Conservation (phyloP, 2,797 vertebrate species). For the Sebastes taczanowskii region DNA sequence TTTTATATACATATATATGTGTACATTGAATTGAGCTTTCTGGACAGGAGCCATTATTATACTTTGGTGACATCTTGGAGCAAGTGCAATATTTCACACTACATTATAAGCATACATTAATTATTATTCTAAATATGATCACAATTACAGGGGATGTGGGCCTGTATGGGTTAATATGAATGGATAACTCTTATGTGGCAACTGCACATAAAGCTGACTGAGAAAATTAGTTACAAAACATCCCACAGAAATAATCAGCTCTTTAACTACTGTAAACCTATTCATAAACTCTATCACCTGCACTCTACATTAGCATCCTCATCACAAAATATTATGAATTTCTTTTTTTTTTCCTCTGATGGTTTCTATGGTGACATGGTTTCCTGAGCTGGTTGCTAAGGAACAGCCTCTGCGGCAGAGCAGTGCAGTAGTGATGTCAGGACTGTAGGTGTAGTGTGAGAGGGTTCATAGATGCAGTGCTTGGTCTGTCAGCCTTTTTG, state of each 20-base stretch:
- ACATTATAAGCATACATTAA: background rate
- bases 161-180: background rate
- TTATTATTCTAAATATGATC: background rate
- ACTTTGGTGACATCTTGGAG: background rate
- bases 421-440: conserved; percentile 85
- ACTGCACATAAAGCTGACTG: background rate
- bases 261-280: background rate
- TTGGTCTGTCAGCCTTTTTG: conserved; percentile 60
- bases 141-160: background rate
- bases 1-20: background rate
- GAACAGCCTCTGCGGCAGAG: conserved; percentile 88
- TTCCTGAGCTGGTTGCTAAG: conserved; percentile 92
- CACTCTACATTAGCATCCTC: conserved; percentile 61
- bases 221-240: background rate
- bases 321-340: conserved; percentile 76
- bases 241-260: background rate
- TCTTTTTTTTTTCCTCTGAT: conserved; percentile 45
- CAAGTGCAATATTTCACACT: background rate
- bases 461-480: conserved; percentile 55
- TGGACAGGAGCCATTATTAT: background rate
- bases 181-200: background rate
- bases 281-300: conserved; percentile 46
- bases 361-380: conserved; percentile 89
- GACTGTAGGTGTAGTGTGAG: conserved; percentile 72
- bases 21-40: background rate